Evolutionary conservation across 2,888 invertebrate species (phyloP), one percentile per base, ranked within the genome.

Genomic region (Noctua fimbriata): DNA sequence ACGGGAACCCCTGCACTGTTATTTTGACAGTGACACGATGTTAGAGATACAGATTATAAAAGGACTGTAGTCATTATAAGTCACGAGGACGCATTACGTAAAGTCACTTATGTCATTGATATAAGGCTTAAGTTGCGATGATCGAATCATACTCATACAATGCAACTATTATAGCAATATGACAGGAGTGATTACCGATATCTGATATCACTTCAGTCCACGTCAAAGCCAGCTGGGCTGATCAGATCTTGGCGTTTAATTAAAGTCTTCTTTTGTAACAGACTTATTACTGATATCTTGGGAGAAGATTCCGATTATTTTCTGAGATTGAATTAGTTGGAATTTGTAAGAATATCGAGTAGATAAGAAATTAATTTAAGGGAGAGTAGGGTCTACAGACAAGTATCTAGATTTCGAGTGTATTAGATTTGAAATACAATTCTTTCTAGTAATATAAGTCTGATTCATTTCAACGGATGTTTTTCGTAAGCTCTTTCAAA

Each of bases 161-260:
- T 52, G 71, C 12, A 63, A 52, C 41, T 52, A 24, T 18, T 28
- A 32, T 55, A 74, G 28, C 36, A 69, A 58, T 60, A 71, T 73
- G 58, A 75, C 73, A 77, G 44, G 14, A 41, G 12, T 78, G 73
- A 78, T 86, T 69, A 69, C 55, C 12, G 73, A 80, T 82, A 87
- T 82, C 86, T 76, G 81, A 87, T 82, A 72, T 76, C 73, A 73
- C 80, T 73, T 81, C 72, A 78, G 73, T 74, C 52, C 32, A 74
- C 14, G 82, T 82, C 79, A 79, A 66, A 81, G n/a, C 78, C 81
- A 87, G 76, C 63, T 76, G 74, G 78, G 32, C 18, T 58, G 77
- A 74, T 82, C 70, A 16, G n/a, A 67, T 79, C 65, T 79, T 71
- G 58, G 52, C 65, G 44, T 87, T 87, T 79, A 79, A 79, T 87